Evolutionary conservation across 1,140 invertebrate species (phyloP), one percentile per base, ranked within the genome.

Genomic region (Fopius arisanus): DNA sequence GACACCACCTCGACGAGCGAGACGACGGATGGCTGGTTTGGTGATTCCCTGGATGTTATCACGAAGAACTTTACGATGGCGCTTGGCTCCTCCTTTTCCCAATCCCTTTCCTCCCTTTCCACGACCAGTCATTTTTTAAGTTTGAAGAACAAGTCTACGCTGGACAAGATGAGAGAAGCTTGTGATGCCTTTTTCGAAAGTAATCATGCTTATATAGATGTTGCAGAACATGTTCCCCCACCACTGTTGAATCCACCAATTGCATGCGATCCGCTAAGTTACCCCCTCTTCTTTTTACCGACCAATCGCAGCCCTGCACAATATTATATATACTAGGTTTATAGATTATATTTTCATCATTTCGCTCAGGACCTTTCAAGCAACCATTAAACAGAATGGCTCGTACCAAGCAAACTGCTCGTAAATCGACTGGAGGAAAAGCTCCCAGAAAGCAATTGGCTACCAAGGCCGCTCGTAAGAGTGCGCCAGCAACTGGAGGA

Each of bases 401-500:
- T 0, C 48, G 48, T 54, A 54, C 48, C n/a, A 54, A 54, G 48
- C 48, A 54, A 3, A 54, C 48, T 0, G 48, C 48, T 19, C 48
- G 48, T 54, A 54, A 54, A 54, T 54, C 48, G 0, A 54, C 48
- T 19, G 48, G 48, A 19, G 48, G 48, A 9, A 54, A 54, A 5
- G 48, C 48, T 19, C 48, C 48, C 16, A 19, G 48, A 0, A 54
- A 54, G 19, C 48, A 54, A 21, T 23, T 54, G n/a, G 48, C 48
- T 7, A 54, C 48, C 48, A 54, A 54, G n/a, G 48, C 48, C 9
- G 48, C 48, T 54, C 48, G 48, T 54, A 54, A 54, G 48, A 54
- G 48, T 54, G 48, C 48, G 16, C 48, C 48, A 0, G 48, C 48
- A 19, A 54, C 48, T 54, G 48, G 48, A 54, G 48, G 48, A 21